phyloP scores from a whole-genome alignment of 92 coral and sea anemone genomes.

The Nematostella vectensis region DNA sequence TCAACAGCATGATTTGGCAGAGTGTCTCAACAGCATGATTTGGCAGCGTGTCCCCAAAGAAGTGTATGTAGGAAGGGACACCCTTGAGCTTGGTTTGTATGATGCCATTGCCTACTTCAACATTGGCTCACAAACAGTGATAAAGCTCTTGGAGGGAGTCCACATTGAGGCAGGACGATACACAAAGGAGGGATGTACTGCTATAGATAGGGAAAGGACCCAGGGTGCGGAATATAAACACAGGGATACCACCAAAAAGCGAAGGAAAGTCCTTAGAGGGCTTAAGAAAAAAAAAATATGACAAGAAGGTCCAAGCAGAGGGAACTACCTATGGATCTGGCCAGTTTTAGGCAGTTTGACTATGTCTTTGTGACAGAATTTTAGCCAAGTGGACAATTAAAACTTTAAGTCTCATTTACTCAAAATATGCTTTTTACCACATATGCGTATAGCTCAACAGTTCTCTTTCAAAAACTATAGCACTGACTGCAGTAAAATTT shows the following conservation, averaged over 20 bases:
- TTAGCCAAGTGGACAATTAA: not conserved
- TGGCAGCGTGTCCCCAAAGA: slow-evolving; percentile 41
- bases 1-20: slow-evolving; percentile 32
- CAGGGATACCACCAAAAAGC: slow-evolving; percentile 17
- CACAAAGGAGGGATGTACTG: slow-evolving; percentile 39
- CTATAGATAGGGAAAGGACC: slow-evolving; percentile 22
- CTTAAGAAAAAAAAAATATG: slow-evolving; percentile 30
- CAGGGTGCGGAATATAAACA: slow-evolving; percentile 28
- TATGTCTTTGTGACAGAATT: not conserved
- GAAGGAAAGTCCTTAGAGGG: slow-evolving; percentile 52
- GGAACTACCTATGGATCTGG: slow-evolving; percentile 38
- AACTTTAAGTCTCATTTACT: slow-evolving; percentile 22
- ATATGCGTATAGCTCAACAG: not conserved
- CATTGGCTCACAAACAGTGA: slow-evolving; percentile 26
- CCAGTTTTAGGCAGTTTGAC: slow-evolving; percentile 18
- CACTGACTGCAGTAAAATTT: slow-evolving; percentile 4
- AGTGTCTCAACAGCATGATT: slow-evolving; percentile 13
- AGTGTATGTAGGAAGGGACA: slow-evolving; percentile 29
- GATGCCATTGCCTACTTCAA: slow-evolving; percentile 47
- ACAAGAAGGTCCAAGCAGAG: slow-evolving; percentile 34
- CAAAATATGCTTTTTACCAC: slow-evolving; percentile 12
- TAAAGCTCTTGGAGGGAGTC: slow-evolving; percentile 34
- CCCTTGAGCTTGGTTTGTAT: slow-evolving; percentile 46
- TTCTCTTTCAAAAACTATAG: not conserved
- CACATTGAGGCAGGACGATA: slow-evolving; percentile 40